A percentile compares a stretch with the other conserved stretches of the same genome.
phyloP scores from a whole-genome alignment of 2,797 vertebrate species.

The Periparus ater region DNA sequence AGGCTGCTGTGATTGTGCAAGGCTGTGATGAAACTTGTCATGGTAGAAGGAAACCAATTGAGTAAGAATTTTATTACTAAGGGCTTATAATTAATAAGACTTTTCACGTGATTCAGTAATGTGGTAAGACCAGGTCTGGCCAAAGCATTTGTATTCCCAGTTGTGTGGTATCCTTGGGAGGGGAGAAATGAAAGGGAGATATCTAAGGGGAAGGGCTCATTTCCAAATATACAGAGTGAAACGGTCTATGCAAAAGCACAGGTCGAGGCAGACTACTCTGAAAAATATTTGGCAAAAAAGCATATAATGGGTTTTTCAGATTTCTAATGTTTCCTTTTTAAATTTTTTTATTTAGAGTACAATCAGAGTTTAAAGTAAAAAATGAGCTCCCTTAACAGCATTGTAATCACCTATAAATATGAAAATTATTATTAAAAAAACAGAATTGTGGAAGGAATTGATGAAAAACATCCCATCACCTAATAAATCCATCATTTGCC shows the following conservation, averaged over 20 bases:
- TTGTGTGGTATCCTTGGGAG: background rate
- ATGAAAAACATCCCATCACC: background rate
- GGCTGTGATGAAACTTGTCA: background rate
- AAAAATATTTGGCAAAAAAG: slow-evolving; percentile 14
- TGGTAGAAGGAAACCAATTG: background rate
- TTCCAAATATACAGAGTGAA: background rate
- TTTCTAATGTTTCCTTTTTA: background rate
- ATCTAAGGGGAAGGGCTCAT: background rate
- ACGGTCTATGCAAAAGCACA: background rate
- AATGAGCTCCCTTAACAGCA: background rate
- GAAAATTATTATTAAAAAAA: background rate
- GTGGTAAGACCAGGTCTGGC: background rate
- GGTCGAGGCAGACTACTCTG: background rate
- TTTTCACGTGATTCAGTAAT: background rate
- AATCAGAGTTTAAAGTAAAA: background rate
- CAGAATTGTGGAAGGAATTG: background rate
- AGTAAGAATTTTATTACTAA: background rate
- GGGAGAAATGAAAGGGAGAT: background rate
- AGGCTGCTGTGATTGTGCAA: background rate
- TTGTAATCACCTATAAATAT: background rate
- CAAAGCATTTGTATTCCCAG: background rate
- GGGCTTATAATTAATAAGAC: background rate
- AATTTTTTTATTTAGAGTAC: background rate
- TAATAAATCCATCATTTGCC: background rate
- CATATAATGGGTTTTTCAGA: background rate